phyloP scores from a whole-genome alignment of 2,113 vertebrate species.

The Elgaria multicarinata region DNA sequence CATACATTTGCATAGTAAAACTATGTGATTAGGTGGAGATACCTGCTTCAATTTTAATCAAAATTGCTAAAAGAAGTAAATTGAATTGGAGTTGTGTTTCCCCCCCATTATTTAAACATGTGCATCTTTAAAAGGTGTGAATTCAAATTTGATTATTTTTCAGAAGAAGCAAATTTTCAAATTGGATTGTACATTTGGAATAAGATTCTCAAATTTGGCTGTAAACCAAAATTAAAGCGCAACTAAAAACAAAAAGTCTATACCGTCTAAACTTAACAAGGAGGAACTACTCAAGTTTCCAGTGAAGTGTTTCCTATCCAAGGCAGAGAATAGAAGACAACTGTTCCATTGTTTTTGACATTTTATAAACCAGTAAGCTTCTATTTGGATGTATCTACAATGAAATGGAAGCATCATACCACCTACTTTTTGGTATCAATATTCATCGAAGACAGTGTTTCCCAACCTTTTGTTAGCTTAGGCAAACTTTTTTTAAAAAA shows the following conservation, averaged over 20 bases:
- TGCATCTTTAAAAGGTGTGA: background rate
- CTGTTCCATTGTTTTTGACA: background rate
- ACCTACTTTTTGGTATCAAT: background rate
- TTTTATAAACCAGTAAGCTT: background rate
- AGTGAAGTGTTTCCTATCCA: background rate
- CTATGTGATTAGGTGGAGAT: background rate
- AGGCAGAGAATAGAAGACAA: background rate
- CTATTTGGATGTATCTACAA: background rate
- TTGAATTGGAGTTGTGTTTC: background rate
- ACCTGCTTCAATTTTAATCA: background rate
- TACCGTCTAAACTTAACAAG: background rate
- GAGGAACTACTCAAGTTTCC: background rate
- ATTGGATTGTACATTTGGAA: background rate
- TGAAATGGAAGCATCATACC: background rate
- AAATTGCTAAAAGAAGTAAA: background rate
- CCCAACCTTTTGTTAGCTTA: background rate
- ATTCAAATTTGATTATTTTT: conserved; percentile 3
- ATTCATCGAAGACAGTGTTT: background rate
- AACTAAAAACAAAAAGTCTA: background rate
- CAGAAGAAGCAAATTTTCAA: background rate
- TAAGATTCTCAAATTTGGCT: background rate
- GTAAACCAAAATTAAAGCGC: background rate
- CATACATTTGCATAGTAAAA: background rate
- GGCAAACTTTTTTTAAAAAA: background rate
- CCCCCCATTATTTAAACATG: background rate